phyloP scores from a whole-genome alignment of 2,797 vertebrate species.

The Austrolebias charrua region DNA sequence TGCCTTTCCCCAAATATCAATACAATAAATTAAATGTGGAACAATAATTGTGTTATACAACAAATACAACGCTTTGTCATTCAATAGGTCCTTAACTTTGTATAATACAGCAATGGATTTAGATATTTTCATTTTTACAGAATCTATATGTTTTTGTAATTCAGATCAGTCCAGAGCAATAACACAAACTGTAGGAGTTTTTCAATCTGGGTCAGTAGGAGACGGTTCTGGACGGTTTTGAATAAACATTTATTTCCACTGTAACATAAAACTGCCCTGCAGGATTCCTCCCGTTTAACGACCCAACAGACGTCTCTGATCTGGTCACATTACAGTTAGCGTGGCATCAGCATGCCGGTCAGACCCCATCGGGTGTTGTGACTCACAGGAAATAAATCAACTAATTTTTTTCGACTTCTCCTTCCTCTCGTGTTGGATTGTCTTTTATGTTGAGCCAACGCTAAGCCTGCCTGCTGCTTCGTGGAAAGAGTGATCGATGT shows the following conservation, averaged over 20 bases:
- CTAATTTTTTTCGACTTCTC: slow-evolving; percentile 33
- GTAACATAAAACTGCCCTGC: slow-evolving; percentile 27
- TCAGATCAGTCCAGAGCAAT: too few species aligned
- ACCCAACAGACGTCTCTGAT: slow-evolving; percentile 50
- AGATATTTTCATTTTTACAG: too few species aligned
- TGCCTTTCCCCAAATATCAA: too few species aligned
- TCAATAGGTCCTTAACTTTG: too few species aligned
- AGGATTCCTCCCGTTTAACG: slow-evolving; percentile 44
- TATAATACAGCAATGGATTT: too few species aligned
- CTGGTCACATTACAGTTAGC: slow-evolving; percentile 60
- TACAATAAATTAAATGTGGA: too few species aligned
- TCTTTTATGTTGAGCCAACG: slow-evolving; percentile 43
- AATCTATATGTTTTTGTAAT: too few species aligned
- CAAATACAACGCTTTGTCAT: too few species aligned
- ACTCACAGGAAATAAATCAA: slow-evolving; percentile 30
- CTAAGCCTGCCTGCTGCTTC: slow-evolving; percentile 33
- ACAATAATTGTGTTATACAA: too few species aligned
- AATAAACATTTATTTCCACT: slow-evolving; percentile 22
- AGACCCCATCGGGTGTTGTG: slow-evolving; percentile 33
- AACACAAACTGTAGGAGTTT: too few species aligned
- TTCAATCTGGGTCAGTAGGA: too few species aligned
- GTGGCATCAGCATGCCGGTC: slow-evolving; percentile 35
- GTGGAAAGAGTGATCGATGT: slow-evolving; percentile 61
- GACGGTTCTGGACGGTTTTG: slow-evolving; percentile 39
- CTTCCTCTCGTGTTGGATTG: slow-evolving; percentile 35